phyloP scores from a whole-genome alignment of 2,797 vertebrate genomes.

The Enteromius anoplus region DNA sequence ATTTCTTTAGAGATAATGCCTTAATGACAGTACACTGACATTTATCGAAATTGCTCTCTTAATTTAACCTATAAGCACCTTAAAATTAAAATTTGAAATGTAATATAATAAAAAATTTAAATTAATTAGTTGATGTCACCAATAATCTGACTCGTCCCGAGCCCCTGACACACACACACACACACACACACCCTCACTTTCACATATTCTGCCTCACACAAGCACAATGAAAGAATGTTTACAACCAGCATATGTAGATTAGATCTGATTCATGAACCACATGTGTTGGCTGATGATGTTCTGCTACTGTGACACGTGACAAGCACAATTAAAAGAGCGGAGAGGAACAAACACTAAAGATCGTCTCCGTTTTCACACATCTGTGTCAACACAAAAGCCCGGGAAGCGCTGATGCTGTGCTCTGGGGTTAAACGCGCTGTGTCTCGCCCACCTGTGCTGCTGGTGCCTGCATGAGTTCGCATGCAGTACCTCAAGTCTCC shows the following conservation, averaged over 20 bases:
- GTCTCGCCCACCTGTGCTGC: slow-evolving; percentile 19
- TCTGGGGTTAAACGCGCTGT: slow-evolving; percentile 14
- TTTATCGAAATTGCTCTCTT: neutral
- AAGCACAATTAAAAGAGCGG: neutral
- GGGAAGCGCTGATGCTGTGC: neutral
- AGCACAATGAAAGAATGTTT: neutral
- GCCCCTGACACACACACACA: slow-evolving; percentile 2
- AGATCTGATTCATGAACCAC: slow-evolving; percentile 8
- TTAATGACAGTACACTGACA: neutral
- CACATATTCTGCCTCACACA: slow-evolving; percentile 11
- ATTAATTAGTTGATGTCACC: neutral
- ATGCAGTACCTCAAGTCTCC: slow-evolving; percentile 51
- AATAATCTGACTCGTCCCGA: neutral
- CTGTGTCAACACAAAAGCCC: slow-evolving; percentile 20
- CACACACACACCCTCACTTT: slow-evolving; percentile 27
- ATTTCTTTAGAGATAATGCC: neutral
- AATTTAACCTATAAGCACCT: neutral
- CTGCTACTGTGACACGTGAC: neutral
- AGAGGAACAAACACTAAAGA: slow-evolving; percentile 8
- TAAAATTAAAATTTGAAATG: neutral
- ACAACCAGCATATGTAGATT: slow-evolving; percentile 24
- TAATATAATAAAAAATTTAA: neutral
- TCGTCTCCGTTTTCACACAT: neutral
- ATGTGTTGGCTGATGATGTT: slow-evolving; percentile 1
- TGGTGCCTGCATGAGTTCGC: neutral